These are phyloP conservation scores for Dicerorhinus sumatrensis DNA, from an alignment of 2,113 vertebrate species.

Conservation along the genomic window DNA sequence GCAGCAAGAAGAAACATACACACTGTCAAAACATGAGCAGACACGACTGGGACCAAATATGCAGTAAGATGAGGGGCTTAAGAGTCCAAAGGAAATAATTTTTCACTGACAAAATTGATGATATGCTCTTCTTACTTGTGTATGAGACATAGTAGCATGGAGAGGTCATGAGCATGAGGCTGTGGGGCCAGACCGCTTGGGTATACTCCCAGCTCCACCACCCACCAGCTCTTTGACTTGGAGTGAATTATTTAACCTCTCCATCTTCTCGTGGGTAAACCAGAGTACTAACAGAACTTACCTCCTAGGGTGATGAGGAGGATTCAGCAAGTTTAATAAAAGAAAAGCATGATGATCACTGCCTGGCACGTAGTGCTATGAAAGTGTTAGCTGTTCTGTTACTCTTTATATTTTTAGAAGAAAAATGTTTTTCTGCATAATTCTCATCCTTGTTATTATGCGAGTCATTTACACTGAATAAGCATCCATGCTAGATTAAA, in stretches of 20 bases:
- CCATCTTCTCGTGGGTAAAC: background rate
- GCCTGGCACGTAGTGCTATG: background rate
- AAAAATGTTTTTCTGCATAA: background rate
- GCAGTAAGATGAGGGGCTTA: background rate
- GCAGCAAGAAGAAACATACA: background rate
- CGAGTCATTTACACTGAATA: background rate
- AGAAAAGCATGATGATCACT: background rate
- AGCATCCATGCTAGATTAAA: background rate
- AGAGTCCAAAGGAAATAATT: background rate
- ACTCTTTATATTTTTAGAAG: conserved; percentile 17
- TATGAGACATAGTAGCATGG: background rate
- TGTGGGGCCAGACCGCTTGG: background rate
- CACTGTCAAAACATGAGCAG: background rate
- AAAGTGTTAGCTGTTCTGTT: background rate
- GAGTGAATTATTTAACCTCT: background rate
- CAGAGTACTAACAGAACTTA: background rate
- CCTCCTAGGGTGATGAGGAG: background rate
- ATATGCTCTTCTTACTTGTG: background rate
- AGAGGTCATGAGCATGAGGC: background rate
- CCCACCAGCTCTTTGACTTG: background rate
- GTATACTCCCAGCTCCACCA: background rate
- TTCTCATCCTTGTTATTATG: background rate
- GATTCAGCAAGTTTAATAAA: background rate
- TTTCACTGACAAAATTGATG: background rate
- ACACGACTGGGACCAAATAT: background rate